Evolutionary conservation across 2,113 vertebrate genomes (phyloP).

Genomic region (Gymnogyps californianus): DNA sequence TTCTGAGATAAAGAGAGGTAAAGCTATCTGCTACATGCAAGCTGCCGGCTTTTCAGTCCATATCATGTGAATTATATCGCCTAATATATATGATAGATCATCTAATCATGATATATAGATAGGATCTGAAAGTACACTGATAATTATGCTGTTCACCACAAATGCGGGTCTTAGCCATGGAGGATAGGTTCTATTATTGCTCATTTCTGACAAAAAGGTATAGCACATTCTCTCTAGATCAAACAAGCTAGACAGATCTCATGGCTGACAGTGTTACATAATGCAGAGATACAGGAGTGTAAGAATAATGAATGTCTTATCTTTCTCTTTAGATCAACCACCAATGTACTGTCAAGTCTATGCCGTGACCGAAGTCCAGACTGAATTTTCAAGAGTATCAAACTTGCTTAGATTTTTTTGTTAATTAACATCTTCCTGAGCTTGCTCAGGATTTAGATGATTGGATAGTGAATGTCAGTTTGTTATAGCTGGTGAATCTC

Average conservation of each 20-base stretch:
- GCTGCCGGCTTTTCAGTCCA: neutral
- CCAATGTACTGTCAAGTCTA: neutral
- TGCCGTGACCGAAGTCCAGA: neutral
- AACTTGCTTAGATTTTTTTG: neutral
- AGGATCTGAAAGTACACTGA: neutral
- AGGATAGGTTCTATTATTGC: neutral
- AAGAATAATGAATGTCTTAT: neutral
- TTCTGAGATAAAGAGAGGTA: neutral
- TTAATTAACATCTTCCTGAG: neutral
- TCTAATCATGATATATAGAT: neutral
- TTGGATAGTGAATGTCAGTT: neutral
- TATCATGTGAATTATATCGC: neutral
- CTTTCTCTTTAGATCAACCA: neutral
- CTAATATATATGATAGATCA: neutral
- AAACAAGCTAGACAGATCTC: neutral
- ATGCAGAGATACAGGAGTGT: neutral
- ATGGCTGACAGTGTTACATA: neutral
- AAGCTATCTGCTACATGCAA: neutral
- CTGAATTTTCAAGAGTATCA: neutral
- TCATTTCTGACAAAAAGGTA: neutral
- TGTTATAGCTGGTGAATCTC: neutral
- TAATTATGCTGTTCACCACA: neutral
- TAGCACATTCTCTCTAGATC: neutral
- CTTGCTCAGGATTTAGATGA: neutral
- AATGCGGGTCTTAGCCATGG: fast-evolving